phyloP scores from a whole-genome alignment of 2,113 vertebrate species.

The Trinectes maculatus region DNA sequence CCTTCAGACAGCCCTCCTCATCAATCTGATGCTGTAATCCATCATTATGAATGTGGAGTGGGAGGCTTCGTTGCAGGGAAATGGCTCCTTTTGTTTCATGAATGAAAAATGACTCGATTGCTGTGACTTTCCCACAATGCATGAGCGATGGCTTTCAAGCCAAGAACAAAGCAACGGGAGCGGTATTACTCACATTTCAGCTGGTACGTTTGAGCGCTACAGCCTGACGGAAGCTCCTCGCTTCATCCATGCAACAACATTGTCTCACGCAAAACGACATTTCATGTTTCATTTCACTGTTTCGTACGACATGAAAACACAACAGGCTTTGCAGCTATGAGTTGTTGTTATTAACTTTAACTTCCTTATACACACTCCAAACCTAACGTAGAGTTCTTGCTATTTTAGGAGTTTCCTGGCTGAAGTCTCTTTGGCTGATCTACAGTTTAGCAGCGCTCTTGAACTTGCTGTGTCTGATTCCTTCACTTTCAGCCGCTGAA shows the following conservation, averaged over 20 bases:
- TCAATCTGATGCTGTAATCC: constrained; percentile 62
- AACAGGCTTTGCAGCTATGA: too few species aligned
- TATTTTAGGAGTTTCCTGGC: background rate
- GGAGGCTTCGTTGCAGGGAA: constrained; percentile 51
- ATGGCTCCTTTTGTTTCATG: constrained; percentile 57
- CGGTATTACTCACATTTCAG: constrained; percentile 36
- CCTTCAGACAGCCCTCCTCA: constrained; percentile 48
- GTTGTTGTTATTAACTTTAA: too few species aligned
- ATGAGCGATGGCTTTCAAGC: constrained; percentile 48
- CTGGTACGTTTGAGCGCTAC: background rate
- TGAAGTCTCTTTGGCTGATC: too few species aligned
- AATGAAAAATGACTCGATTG: constrained; percentile 56
- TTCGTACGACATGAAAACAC: too few species aligned
- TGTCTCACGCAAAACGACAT: too few species aligned
- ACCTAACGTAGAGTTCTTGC: too few species aligned
- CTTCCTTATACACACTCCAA: too few species aligned
- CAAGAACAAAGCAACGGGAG: constrained; percentile 43
- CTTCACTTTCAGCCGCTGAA: too few species aligned
- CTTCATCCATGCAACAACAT: background rate
- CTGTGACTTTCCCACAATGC: constrained; percentile 27
- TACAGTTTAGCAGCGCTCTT: too few species aligned
- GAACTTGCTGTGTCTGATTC: too few species aligned
- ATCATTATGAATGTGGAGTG: constrained; percentile 60
- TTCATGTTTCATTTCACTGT: too few species aligned
- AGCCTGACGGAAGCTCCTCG: constrained; percentile 6